Evolutionary conservation across 1,140 invertebrate species (phyloP).

Genomic region (Caenorhabditis tropicalis): DNA sequence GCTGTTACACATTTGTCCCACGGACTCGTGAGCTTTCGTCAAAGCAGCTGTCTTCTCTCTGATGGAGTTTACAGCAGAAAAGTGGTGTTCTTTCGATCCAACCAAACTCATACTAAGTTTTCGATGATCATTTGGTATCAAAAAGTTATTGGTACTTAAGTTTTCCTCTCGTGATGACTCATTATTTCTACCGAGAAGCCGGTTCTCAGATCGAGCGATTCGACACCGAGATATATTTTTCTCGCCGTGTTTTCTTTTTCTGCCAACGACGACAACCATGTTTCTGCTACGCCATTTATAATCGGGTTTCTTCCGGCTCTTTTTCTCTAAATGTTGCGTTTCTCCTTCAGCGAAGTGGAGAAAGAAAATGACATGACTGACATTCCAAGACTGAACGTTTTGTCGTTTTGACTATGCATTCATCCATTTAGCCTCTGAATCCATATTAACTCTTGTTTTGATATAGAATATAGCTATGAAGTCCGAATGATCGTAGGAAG

Average conservation of each 20-base stretch:
- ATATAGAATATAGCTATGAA: too few relatives aligned
- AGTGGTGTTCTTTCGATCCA: not conserved
- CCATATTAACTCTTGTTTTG: too few relatives aligned
- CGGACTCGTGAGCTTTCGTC: not conserved
- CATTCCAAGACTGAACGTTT: constrained; percentile 21
- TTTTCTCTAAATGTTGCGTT: not conserved
- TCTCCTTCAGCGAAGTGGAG: not conserved
- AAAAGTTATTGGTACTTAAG: too few relatives aligned
- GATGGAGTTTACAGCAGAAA: not conserved
- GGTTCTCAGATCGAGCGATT: not conserved
- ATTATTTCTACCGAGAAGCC: too few relatives aligned
- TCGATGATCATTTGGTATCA: too few relatives aligned
- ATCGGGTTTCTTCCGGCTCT: constrained; percentile 15
- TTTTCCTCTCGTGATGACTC: too few relatives aligned
- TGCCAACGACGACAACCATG: not conserved
- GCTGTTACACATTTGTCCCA: constrained; percentile 3
- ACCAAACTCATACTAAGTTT: too few relatives aligned
- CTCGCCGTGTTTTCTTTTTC: not conserved
- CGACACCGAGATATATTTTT: not conserved
- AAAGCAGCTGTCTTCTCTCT: not conserved
- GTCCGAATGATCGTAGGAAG: too few relatives aligned
- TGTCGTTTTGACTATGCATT: not conserved
- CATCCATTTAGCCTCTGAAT: too few relatives aligned
- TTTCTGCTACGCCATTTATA: not conserved
- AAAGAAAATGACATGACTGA: not conserved